Evolutionary conservation across 2,797 vertebrate species (phyloP).

Genomic region (Pagetopsis macropterus): DNA sequence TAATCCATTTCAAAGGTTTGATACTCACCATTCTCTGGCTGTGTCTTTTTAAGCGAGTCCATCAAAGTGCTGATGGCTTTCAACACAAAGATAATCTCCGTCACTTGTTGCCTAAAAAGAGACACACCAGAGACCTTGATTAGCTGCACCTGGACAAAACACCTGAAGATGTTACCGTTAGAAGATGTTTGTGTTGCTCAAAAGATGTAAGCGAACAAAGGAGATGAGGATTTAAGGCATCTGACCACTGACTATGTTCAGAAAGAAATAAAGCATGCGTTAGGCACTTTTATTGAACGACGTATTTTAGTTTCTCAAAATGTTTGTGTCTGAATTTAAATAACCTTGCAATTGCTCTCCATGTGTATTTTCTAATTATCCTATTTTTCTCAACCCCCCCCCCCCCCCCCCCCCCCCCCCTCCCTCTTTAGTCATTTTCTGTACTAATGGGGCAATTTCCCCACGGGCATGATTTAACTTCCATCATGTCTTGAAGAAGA

Average conservation of each 20-base stretch:
- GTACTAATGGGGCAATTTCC: slow-evolving; percentile 23
- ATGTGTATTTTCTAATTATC: slow-evolving; percentile 1
- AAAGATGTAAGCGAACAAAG: neutral
- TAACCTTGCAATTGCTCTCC: neutral
- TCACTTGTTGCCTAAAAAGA: slow-evolving; percentile 94
- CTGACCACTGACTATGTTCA: neutral
- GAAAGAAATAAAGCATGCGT: neutral
- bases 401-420: neutral
- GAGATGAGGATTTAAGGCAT: neutral
- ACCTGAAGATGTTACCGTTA: neutral
- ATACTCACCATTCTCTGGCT: slow-evolving; percentile 96
- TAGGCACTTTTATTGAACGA: neutral
- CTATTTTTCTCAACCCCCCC: neutral
- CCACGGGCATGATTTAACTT: slow-evolving; percentile 20
- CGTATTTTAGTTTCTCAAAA: neutral
- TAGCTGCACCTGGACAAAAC: neutral
- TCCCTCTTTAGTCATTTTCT: slow-evolving; percentile 6
- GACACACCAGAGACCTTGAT: slow-evolving; percentile 29
- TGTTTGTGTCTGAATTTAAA: neutral
- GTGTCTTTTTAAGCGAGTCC: slow-evolving; percentile 99
- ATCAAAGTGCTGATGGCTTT: slow-evolving; percentile 99
- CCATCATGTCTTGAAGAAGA: neutral
- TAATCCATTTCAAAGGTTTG: slow-evolving; percentile 23
- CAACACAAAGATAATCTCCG: slow-evolving; percentile 99
- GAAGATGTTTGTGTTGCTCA: neutral